Base-by-base conservation (phyloP, 2,113 vertebrate species). In the Larimichthys crocea region DNA sequence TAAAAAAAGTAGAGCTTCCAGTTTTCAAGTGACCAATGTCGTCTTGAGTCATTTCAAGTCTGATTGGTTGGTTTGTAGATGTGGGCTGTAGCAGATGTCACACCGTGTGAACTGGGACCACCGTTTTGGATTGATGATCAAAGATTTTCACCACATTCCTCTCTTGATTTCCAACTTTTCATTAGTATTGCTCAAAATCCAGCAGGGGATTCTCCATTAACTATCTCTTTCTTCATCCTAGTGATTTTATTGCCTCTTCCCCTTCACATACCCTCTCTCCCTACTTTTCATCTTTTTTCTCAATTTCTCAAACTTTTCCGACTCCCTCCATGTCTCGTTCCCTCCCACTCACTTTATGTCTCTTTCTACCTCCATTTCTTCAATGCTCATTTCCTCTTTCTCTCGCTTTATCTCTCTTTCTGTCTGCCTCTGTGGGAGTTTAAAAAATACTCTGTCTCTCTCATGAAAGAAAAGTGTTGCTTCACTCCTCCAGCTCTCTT, bases 401-500 rank as follows among this genome's bases (percentile, higher is more conserved):
- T 24, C 22, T 63, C 29, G 20, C 22, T 71, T 56, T 62, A 26
- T 88, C 59, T 62, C 4, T 72, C 61, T 26, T 19, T 61, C 56
- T 68, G 11, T 74, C 73, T 71, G 48, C 49, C 77, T 88, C 72
- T 17, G 80, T 66, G 86, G 86, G 88, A 89, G 86, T 79, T 85
- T 70, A 26, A 50, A 87, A 88, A 91, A 75, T 35, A 79, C 74
- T 83, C 81, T 2, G 49, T 77, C 72, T 85, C 73, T 24, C 80
- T 79, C 71, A 71, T 88, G 80, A 84, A 84, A 76, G 69, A 60
- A 77, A 87, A 83, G 68, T 14, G 79, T 56, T 78, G 63, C 70
- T 75, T 86, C 83, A 81, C 69, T 78, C 70, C 80, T 56, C n/a
- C 73, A 53, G 80, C 82, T 83, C 64, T 62, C 76, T 78, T 91